These are phyloP conservation scores for Ptychoptera contaminata DNA, from an alignment of 2,888 invertebrate genomes.

Conservation along the genomic window DNA sequence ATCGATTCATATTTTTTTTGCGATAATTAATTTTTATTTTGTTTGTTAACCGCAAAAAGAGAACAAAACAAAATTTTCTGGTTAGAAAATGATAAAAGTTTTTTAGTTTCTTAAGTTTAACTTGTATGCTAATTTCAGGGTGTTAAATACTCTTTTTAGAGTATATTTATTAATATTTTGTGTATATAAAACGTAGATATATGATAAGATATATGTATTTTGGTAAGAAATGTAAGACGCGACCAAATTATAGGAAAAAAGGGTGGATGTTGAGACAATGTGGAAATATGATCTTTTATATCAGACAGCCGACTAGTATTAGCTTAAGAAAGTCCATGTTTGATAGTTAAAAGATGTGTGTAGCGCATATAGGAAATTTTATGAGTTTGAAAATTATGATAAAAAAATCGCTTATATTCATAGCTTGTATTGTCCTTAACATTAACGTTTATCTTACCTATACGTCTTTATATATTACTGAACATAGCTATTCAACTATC, in stretches of 20 bases:
- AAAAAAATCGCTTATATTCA: background rate
- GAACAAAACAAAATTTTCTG: no score
- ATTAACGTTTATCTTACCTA: background rate
- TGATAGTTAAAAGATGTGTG: background rate
- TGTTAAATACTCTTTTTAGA: no score
- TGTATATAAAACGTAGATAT: background rate
- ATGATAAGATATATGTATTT: background rate
- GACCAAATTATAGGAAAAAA: background rate
- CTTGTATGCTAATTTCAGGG: no score
- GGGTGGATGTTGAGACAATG: background rate
- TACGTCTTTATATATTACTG: no score
- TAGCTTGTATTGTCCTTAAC: background rate
- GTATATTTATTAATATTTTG: background rate
- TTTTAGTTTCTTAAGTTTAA: no score
- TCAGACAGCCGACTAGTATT: background rate
- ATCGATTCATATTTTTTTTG: no score
- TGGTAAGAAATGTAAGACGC: background rate
- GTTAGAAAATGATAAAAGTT: no score
- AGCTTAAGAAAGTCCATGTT: background rate
- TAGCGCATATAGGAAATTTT: no score
- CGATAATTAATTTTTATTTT: no score
- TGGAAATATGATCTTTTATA: background rate
- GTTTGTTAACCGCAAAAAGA: no score
- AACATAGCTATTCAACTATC: no score
- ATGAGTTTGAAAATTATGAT: no score